Evolutionary conservation across 2,797 vertebrate species (phyloP).

Genomic region (Esox lucius): DNA sequence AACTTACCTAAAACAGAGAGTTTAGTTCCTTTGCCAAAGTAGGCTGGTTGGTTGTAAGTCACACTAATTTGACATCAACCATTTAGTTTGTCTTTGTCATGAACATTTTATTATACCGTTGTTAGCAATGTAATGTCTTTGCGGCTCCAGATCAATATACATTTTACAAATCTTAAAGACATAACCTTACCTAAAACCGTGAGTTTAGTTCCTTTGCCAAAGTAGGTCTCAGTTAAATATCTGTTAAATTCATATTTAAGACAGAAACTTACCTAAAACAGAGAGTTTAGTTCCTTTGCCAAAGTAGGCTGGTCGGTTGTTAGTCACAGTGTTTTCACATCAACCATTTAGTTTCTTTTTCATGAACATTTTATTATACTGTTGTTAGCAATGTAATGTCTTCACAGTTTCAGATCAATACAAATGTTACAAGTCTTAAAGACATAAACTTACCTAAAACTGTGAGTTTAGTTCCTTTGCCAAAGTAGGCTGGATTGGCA

Average conservation of each 20-base stretch:
- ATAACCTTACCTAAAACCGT: too few species aligned
- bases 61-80: too few species aligned
- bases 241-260: too few species aligned
- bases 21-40: too few species aligned
- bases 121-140: too few species aligned
- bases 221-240: too few species aligned
- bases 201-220: too few species aligned
- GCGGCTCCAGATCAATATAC: too few species aligned
- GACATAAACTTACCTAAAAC: conserved; percentile 58
- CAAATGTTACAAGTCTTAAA: neutral
- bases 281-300: conserved; percentile 64
- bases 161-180: too few species aligned
- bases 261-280: conserved; percentile 15
- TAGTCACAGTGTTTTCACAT: conserved; percentile 53
- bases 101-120: too few species aligned
- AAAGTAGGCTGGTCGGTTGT: conserved; percentile 38
- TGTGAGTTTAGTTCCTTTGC: conserved; percentile 64
- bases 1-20: conserved; percentile 44
- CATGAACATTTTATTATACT: neutral
- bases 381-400: neutral
- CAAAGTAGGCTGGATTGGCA: conserved; percentile 39
- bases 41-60: too few species aligned
- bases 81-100: too few species aligned
- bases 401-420: neutral
- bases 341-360: conserved; percentile 38